phyloP scores from a whole-genome alignment of 2,113 vertebrate genomes.

The Pelvicachromis taeniatus region DNA sequence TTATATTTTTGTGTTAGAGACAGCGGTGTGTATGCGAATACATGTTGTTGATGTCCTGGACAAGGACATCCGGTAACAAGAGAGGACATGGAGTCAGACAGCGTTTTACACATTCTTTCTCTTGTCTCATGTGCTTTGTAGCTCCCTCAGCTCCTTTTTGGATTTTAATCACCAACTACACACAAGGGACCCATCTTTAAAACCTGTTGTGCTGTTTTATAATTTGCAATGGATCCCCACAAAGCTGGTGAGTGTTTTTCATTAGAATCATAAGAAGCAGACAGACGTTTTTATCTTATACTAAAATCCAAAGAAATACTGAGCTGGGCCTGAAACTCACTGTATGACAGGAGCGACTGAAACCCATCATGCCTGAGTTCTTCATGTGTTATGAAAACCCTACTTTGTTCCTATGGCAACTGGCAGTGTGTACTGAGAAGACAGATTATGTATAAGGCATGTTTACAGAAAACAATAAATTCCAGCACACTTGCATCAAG shows the following conservation, averaged over 20 bases:
- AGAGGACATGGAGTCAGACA: slow-evolving; percentile 65
- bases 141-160: slow-evolving; percentile 24
- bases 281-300: slow-evolving; percentile 33
- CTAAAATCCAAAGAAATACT: slow-evolving; percentile 8
- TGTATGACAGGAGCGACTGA: slow-evolving; percentile 4
- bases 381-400: slow-evolving; percentile 56
- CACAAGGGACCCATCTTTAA: slow-evolving; percentile 55
- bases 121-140: slow-evolving; percentile 27
- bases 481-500: slow-evolving; percentile 61
- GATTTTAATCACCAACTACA: slow-evolving; percentile 33
- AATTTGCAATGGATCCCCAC: slow-evolving; percentile 50
- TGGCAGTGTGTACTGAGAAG: slow-evolving; percentile 22
- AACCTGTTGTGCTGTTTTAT: slow-evolving; percentile 47
- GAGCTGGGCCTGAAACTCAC: not conserved
- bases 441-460: slow-evolving; percentile 50
- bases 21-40: slow-evolving; percentile 15
- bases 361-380: slow-evolving; percentile 7
- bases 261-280: slow-evolving; percentile 33
- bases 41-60: slow-evolving; percentile 43
- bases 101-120: slow-evolving; percentile 67
- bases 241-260: slow-evolving; percentile 49
- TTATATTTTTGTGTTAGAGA: slow-evolving; percentile 37
- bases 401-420: slow-evolving; percentile 59
- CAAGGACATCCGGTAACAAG: slow-evolving; percentile 63
- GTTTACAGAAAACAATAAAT: slow-evolving; percentile 74